Evolutionary conservation across 2,797 vertebrate species (phyloP).

Genomic region (Catharus ustulatus): DNA sequence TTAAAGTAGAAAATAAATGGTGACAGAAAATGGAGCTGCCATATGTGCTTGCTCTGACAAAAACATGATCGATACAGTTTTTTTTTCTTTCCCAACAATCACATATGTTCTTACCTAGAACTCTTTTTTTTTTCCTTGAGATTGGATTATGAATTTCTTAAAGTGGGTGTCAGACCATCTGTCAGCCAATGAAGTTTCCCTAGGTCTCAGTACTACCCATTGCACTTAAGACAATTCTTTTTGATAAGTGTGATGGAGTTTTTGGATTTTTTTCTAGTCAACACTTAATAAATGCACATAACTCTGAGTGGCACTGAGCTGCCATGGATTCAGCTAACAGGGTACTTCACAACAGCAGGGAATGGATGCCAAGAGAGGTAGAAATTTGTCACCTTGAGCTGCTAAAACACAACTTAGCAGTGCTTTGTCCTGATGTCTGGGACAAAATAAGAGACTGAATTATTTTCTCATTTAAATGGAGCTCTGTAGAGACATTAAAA

Average conservation of each 20-base stretch:
- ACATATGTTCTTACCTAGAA: constrained; percentile 40
- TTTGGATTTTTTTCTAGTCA: not conserved
- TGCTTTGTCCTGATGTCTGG: not conserved
- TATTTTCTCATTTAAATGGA: not conserved
- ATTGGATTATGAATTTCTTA: constrained; percentile 12
- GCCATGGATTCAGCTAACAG: not conserved
- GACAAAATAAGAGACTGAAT: not conserved
- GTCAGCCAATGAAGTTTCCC: constrained; percentile 27
- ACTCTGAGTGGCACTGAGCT: not conserved
- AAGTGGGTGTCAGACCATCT: constrained; percentile 49
- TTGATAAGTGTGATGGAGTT: not conserved
- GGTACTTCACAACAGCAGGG: not conserved
- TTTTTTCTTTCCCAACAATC: constrained; percentile 32
- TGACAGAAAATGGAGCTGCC: constrained; percentile 21
- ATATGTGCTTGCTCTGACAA: constrained; percentile 46
- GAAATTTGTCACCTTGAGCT: not conserved
- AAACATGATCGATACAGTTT: not conserved
- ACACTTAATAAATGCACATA: not conserved
- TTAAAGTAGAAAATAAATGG: constrained; percentile 25
- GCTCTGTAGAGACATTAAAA: not conserved
- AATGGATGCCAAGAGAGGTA: not conserved
- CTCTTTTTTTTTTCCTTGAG: not conserved
- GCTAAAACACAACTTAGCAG: not conserved
- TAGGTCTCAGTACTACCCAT: not conserved
- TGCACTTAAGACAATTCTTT: not conserved